These are phyloP conservation scores for Eurypyga helias DNA, from an alignment of 2,113 vertebrate species.

Conservation along the genomic window DNA sequence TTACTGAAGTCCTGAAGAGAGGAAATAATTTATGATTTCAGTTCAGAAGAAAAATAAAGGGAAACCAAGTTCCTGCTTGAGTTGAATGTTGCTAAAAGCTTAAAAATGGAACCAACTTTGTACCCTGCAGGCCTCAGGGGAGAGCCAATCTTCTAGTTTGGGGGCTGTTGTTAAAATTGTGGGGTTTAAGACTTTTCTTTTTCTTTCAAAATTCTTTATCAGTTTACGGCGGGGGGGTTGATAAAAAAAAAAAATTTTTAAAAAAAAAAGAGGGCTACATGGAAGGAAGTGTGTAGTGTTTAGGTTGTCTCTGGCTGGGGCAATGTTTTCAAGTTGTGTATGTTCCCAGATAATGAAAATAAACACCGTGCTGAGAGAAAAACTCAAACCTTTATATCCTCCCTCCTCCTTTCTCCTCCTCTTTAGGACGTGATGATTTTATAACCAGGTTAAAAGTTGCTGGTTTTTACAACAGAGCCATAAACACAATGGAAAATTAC, in stretches of 20 bases:
- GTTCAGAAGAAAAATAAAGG: background rate
- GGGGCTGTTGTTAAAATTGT: background rate
- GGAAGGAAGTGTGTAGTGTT: background rate
- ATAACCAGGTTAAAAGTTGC: background rate
- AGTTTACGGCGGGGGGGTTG: background rate
- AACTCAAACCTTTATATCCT: background rate
- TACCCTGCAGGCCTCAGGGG: background rate
- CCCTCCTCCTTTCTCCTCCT: background rate
- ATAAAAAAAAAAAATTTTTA: background rate
- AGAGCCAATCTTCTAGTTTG: background rate
- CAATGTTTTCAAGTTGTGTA: background rate
- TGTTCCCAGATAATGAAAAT: background rate
- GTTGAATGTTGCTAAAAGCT: background rate
- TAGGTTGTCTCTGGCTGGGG: background rate
- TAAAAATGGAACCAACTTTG: background rate
- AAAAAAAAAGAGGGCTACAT: background rate
- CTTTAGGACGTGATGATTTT: background rate
- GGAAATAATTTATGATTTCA: background rate
- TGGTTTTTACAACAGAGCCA: background rate
- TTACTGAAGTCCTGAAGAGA: background rate
- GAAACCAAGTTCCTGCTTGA: background rate
- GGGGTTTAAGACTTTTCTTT: background rate
- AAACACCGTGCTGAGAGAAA: background rate
- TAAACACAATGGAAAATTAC: background rate
- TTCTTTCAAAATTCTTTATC: background rate